phyloP scores from a whole-genome alignment of 2,113 vertebrate species.

The Mus spicilegus region DNA sequence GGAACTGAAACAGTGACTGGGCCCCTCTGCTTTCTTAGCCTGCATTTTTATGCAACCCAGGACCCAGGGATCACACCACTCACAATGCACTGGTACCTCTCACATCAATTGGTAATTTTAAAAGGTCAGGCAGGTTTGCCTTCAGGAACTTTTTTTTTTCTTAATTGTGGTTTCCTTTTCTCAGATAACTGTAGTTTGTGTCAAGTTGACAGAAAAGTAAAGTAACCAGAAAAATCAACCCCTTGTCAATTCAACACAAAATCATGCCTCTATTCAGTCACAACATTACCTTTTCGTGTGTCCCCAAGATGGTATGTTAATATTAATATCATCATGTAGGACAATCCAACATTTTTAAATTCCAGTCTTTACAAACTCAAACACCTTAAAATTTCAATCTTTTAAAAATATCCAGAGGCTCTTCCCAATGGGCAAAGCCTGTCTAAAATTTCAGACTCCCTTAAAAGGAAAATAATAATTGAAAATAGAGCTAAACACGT shows the following conservation, averaged over 20 bases:
- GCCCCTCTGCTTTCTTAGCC: background rate
- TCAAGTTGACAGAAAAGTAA: background rate
- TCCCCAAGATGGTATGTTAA: background rate
- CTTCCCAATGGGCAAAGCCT: background rate
- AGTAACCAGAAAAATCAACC: background rate
- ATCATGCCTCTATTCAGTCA: background rate
- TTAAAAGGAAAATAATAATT: background rate
- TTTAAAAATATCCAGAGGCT: background rate
- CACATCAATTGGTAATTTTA: background rate
- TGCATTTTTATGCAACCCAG: background rate
- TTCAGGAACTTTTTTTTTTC: too few species aligned
- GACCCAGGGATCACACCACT: background rate
- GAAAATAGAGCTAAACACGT: background rate
- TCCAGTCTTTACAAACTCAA: background rate
- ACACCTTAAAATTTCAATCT: background rate
- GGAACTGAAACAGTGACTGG: background rate
- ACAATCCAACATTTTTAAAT: background rate
- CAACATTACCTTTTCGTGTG: background rate
- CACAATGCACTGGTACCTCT: background rate
- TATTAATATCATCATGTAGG: background rate
- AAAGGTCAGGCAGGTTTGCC: background rate
- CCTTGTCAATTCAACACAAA: background rate
- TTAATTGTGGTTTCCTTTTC: background rate
- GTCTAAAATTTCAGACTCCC: background rate
- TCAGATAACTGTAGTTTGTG: background rate